Evolutionary conservation across 2,888 invertebrate species (phyloP).

Genomic region (Drosophila barbarae): DNA sequence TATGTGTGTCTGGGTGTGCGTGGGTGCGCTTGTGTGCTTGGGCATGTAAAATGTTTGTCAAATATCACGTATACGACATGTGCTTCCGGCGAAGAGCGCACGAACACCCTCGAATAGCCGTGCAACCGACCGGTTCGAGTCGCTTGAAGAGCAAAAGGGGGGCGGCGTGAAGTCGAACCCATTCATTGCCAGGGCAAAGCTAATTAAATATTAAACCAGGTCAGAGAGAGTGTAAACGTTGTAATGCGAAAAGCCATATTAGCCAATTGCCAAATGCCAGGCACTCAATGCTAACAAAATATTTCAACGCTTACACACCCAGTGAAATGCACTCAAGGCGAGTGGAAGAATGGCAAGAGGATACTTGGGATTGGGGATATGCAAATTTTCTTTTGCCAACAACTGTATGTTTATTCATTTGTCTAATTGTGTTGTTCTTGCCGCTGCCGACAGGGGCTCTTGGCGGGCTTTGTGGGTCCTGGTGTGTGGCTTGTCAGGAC

Average conservation of each 20-base stretch:
- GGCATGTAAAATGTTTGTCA: conserved; percentile 55
- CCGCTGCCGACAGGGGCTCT: conserved; percentile 10
- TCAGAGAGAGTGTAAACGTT: conserved; percentile 49
- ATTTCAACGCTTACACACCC: conserved; percentile 20
- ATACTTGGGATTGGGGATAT: conserved; percentile 31
- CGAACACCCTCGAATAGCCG: conserved; percentile 42
- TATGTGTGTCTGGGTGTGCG: conserved; percentile 1
- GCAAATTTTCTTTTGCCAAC: conserved; percentile 50
- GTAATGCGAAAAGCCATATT: conserved; percentile 56
- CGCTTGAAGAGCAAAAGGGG: neutral
- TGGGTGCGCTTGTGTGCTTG: conserved; percentile 16
- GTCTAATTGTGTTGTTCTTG: conserved; percentile 63
- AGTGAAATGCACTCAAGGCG: conserved; percentile 39
- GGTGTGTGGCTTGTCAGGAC: conserved; percentile 57
- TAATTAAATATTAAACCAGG: conserved; percentile 70
- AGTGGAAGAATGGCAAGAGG: conserved; percentile 10
- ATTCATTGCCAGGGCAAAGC: conserved; percentile 45
- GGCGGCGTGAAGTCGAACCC: neutral
- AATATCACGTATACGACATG: conserved; percentile 73
- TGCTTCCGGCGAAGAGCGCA: conserved; percentile 46
- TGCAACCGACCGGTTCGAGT: conserved; percentile 6
- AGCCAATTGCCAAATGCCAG: conserved; percentile 37
- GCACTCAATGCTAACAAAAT: conserved; percentile 18
- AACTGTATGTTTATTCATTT: conserved; percentile 60
- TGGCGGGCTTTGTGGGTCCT: conserved; percentile 16